Conservation (phyloP, 2,797 vertebrate species). For the Sebastes vulpes region DNA sequence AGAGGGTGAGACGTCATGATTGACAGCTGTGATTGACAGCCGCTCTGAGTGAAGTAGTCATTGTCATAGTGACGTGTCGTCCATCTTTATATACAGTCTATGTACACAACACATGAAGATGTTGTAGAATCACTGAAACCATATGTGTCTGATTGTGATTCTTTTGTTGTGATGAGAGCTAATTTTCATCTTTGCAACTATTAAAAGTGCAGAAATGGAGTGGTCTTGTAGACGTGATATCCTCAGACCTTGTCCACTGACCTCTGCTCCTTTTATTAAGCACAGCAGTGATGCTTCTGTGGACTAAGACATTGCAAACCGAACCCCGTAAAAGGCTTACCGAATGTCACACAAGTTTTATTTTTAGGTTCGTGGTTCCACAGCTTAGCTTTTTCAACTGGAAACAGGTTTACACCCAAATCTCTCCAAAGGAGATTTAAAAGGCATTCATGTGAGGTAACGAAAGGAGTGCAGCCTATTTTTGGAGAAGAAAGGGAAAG, state of each 20-base stretch:
- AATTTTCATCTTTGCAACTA: neutral
- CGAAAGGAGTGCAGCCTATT: slow-evolving; percentile 61
- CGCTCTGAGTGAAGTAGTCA: neutral
- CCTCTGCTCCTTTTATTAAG: slow-evolving; percentile 5
- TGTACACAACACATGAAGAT: neutral
- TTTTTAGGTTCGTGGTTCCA: slow-evolving; percentile 70
- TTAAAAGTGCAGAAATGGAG: neutral
- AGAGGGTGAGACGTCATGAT: neutral
- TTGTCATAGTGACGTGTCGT: neutral
- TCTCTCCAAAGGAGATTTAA: slow-evolving; percentile 75
- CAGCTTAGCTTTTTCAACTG: slow-evolving; percentile 71
- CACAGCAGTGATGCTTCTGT: neutral
- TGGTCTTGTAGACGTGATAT: neutral
- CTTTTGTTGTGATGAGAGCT: neutral
- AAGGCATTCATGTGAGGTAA: slow-evolving; percentile 67
- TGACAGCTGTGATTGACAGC: neutral
- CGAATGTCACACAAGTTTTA: slow-evolving; percentile 54
- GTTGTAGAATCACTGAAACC: neutral
- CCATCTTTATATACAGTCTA: neutral
- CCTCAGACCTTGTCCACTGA: neutral
- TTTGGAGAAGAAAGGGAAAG: slow-evolving; percentile 59
- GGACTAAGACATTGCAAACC: slow-evolving; percentile 21
- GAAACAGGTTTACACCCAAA: slow-evolving; percentile 78
- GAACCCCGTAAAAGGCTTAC: slow-evolving; percentile 51
- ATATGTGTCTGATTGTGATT: neutral